Percentiles rank a stretch among this genome's conserved stretches.
Conservation (phyloP, 2,113 vertebrate species). For the Leptodactylus fuscus region DNA sequence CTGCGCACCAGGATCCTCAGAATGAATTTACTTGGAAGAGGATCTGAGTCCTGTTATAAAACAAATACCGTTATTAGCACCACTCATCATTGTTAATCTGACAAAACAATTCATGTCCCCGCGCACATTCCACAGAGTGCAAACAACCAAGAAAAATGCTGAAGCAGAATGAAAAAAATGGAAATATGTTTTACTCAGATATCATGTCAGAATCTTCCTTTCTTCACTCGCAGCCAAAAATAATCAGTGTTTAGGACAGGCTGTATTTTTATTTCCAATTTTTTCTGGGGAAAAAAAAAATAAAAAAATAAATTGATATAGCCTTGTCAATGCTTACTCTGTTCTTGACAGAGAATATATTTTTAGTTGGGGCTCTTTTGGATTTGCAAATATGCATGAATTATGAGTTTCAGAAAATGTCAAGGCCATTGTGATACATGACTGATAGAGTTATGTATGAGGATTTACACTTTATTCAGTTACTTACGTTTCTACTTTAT, state of each 20-base stretch:
- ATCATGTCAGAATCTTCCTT: constrained; percentile 53
- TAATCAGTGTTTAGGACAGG: constrained; percentile 43
- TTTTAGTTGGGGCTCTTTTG: constrained; percentile 26
- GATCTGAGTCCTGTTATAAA: constrained; percentile 47
- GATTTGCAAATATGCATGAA: constrained; percentile 5
- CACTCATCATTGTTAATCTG: constrained; percentile 52
- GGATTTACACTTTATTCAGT: not conserved
- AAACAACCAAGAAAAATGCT: constrained; percentile 58
- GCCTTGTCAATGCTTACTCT: constrained; percentile 7
- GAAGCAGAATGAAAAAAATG: constrained; percentile 53
- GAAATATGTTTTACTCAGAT: constrained; percentile 54
- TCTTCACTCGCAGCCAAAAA: constrained; percentile 50
- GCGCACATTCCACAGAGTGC: constrained; percentile 52
- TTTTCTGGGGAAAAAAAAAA: not conserved
- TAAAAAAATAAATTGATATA: not conserved
- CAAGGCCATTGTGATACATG: not conserved
- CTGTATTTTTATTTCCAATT: constrained; percentile 54
- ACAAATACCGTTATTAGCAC: constrained; percentile 49
- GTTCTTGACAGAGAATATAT: constrained; percentile 21
- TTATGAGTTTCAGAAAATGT: constrained; percentile 15
- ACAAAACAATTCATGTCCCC: constrained; percentile 53
- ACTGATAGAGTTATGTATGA: not conserved
- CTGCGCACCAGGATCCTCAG: not conserved
- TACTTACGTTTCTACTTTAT: not conserved
- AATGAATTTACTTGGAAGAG: constrained; percentile 41